phyloP scores from a whole-genome alignment of 1,140 invertebrate genomes.

The Panagrolaimus sp. region DNA sequence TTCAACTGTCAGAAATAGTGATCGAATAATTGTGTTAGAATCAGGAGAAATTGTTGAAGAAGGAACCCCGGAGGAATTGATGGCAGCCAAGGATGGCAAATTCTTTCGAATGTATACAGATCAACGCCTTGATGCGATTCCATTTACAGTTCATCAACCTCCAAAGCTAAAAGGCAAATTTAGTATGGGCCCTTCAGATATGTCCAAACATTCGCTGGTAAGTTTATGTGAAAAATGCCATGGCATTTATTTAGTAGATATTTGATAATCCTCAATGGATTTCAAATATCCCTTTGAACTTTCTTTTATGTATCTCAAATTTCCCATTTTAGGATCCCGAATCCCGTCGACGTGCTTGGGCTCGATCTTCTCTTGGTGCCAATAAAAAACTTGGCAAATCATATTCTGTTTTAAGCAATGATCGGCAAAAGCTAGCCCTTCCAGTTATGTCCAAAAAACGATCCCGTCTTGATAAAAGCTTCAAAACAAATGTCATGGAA shows the following conservation, averaged over 20 bases:
- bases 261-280: neutral
- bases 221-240: neutral
- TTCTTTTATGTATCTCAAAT: neutral
- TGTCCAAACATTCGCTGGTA: slow-evolving; percentile 20
- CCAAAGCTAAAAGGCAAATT: slow-evolving; percentile 34
- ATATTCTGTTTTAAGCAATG: slow-evolving; percentile 52
- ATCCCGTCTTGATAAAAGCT: slow-evolving; percentile 32
- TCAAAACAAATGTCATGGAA: slow-evolving; percentile 46
- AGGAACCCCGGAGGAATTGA: slow-evolving; percentile 63
- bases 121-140: slow-evolving; percentile 36
- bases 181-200: slow-evolving; percentile 40
- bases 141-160: neutral
- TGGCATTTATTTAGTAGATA: slow-evolving; percentile 6
- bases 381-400: slow-evolving; percentile 50
- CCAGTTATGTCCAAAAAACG: slow-evolving; percentile 52
- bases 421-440: slow-evolving; percentile 46
- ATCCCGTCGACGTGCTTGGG: slow-evolving; percentile 51
- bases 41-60: slow-evolving; percentile 63
- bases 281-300: neutral
- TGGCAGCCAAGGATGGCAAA: slow-evolving; percentile 53
- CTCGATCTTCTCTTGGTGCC: slow-evolving; percentile 49
- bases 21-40: slow-evolving; percentile 65
- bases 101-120: slow-evolving; percentile 59
- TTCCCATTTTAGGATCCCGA: slow-evolving; percentile 38
- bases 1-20: slow-evolving; percentile 65